These are phyloP conservation scores for Caenorhabditis doughertyi DNA, from an alignment of 2,888 invertebrate genomes.

Conservation along the genomic window DNA sequence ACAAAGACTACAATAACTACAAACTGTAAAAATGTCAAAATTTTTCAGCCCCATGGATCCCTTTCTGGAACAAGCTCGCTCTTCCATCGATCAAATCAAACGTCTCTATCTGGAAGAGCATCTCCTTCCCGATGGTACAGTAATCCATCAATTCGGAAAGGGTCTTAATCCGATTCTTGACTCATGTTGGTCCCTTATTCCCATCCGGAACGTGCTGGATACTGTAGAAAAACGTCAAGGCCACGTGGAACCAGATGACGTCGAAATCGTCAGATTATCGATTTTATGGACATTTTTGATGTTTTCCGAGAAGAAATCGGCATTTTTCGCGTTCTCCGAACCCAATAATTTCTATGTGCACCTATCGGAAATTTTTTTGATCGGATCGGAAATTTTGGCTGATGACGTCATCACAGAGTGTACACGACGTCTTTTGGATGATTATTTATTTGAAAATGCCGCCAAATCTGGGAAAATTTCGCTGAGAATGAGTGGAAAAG, in stretches of 20 bases:
- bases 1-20: too few species aligned
- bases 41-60: slow-evolving; percentile 48
- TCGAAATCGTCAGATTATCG: slow-evolving; percentile 77
- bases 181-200: slow-evolving; percentile 78
- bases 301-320: slow-evolving; percentile 65
- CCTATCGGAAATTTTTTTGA: slow-evolving; percentile 37
- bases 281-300: slow-evolving; percentile 78
- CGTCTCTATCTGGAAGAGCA: slow-evolving; percentile 79
- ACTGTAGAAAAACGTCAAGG: slow-evolving; percentile 64
- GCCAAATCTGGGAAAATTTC: slow-evolving; percentile 64
- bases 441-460: slow-evolving; percentile 68
- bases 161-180: slow-evolving; percentile 78
- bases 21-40: too few species aligned
- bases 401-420: slow-evolving; percentile 70
- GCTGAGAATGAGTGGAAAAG: slow-evolving; percentile 67
- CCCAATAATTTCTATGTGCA: slow-evolving; percentile 76
- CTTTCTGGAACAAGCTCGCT: slow-evolving; percentile 71
- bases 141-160: slow-evolving; percentile 70
- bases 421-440: slow-evolving; percentile 61
- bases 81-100: slow-evolving; percentile 75
- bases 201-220: slow-evolving; percentile 76
- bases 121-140: slow-evolving; percentile 36
- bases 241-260: slow-evolving; percentile 71
- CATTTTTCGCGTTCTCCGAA: slow-evolving; percentile 69
- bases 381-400: slow-evolving; percentile 68